Base-by-base conservation (phyloP, 2,888 invertebrate species). In the Clusia tigrina region DNA sequence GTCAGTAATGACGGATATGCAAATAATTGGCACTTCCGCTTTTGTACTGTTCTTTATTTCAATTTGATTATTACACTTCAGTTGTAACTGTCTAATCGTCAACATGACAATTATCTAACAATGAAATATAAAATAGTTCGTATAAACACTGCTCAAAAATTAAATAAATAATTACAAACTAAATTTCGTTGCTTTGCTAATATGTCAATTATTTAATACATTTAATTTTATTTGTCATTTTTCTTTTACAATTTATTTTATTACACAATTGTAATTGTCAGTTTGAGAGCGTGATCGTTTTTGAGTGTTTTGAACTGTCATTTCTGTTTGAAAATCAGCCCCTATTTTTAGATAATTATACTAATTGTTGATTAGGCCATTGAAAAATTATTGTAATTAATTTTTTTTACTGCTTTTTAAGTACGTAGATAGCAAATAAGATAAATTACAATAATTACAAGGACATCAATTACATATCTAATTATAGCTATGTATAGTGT, bases 281-380 rank as follows among this genome's bases (percentile, higher is more conserved):
- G 6, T 9, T 32, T 32, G 6, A 12, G 6, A 9, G 32, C 6
- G 32, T 12, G 6, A 12, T 32, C 6, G 6, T 32, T 48, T 18
- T 54, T 54, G 54, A 54, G 54, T 26, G 26, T 54, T 54, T 54
- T 54, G 32, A 54, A 54, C 23, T 24, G 24, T 17, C 3, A 42
- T 32, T 32, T n/a, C n/a, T n/a, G n/a, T n/a, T n/a, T n/a, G n/a
- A n/a, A n/a, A n/a, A n/a, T n/a, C n/a, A n/a, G n/a, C n/a, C n/a
- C n/a, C n/a, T n/a, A n/a, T n/a, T n/a, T n/a, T n/a, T n/a, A n/a
- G n/a, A n/a, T n/a, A n/a, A n/a, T n/a, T n/a, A n/a, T n/a, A n/a
- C n/a, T n/a, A n/a, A n/a, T n/a, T n/a, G n/a, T n/a, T n/a, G n/a
- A n/a, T n/a, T n/a, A n/a, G n/a, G n/a, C n/a, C n/a, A n/a, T n/a